Conservation (phyloP, 2,797 vertebrate species). For the Alauda arvensis region DNA sequence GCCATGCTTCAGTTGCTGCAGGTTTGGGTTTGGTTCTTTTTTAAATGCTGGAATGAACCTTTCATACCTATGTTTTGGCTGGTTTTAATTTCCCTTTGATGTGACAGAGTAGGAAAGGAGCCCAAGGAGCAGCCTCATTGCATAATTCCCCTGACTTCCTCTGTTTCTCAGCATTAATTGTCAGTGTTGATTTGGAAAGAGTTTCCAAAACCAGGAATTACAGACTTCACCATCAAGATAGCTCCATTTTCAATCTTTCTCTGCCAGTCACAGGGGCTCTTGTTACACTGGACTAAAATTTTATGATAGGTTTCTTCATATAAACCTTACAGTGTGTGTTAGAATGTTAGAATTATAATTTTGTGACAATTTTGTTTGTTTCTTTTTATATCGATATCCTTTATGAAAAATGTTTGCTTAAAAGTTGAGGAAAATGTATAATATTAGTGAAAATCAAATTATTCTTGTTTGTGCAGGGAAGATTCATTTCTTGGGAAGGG, state of each 20-base stretch:
- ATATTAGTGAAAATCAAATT: background rate
- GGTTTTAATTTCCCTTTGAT: background rate
- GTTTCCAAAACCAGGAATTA: background rate
- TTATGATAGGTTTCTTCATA: background rate
- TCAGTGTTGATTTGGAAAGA: background rate
- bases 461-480: background rate
- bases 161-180: background rate
- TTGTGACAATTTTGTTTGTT: background rate
- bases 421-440: background rate
- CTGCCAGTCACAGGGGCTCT: background rate
- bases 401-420: background rate
- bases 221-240: accelerated
- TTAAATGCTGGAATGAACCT: background rate
- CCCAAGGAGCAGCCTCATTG: background rate
- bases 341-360: background rate
- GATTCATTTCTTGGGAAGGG: background rate
- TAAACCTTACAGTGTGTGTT: background rate
- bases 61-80: background rate
- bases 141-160: background rate
- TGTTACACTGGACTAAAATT: background rate
- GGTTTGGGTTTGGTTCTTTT: no score
- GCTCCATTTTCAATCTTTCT: background rate
- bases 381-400: background rate
- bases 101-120: background rate
- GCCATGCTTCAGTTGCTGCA: background rate